Conservation (phyloP, 30 jellyfish, hydroid and myxozoan genomes). For the Cassiopea xamachana region DNA sequence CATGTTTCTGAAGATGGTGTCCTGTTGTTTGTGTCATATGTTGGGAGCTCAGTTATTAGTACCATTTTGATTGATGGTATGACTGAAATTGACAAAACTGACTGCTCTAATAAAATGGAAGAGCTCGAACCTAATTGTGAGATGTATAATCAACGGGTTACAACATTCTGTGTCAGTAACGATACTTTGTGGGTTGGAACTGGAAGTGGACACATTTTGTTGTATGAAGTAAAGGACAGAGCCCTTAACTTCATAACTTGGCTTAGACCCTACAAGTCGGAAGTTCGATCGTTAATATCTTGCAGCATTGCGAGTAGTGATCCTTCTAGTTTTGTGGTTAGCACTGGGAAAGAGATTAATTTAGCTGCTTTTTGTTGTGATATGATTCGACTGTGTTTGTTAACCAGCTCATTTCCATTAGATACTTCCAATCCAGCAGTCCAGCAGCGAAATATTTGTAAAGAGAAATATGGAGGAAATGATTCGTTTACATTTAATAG, state of each 20-base stretch:
- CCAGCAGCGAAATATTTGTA: neutral
- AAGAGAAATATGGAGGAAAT: neutral
- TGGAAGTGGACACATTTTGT: conserved; percentile 93
- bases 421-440: conserved; percentile 32
- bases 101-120: conserved; percentile 60
- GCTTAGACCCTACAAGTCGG: conserved; percentile 84
- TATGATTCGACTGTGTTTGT: conserved; percentile 27
- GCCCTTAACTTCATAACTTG: conserved; percentile 31
- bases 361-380: conserved; percentile 32
- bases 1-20: conserved; percentile 56
- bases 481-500: neutral
- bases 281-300: conserved; percentile 54
- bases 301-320: conserved; percentile 20
- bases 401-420: conserved; percentile 48
- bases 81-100: neutral
- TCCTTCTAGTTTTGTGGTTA: conserved; percentile 64
- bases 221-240: conserved; percentile 34
- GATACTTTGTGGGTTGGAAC: conserved; percentile 96
- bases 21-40: conserved; percentile 47
- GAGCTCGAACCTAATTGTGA: conserved; percentile 63
- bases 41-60: conserved; percentile 63
- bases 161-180: conserved; percentile 70
- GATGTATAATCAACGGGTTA: conserved; percentile 70
- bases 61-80: conserved; percentile 12
- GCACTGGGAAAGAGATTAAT: conserved; percentile 81